Conservation (phyloP, 2,888 invertebrate genomes). For the Nysson spinosus region DNA sequence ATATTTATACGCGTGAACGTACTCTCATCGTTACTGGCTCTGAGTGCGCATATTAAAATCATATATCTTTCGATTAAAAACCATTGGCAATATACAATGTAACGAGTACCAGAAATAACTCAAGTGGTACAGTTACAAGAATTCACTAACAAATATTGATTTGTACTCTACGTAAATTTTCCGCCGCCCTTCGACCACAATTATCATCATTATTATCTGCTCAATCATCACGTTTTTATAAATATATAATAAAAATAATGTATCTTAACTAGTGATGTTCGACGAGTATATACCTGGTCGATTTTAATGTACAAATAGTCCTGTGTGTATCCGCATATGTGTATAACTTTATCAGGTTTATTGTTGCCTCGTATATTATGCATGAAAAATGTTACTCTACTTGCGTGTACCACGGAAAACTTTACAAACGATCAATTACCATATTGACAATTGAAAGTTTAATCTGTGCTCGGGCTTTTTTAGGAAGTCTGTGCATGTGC, state of each 20-base stretch:
- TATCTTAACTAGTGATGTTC: constrained; percentile 34
- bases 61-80: constrained; percentile 5
- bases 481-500: constrained; percentile 71
- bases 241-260: constrained; percentile 51
- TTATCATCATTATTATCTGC: constrained; percentile 30
- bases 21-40: no score
- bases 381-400: no score
- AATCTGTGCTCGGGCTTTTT: constrained; percentile 70
- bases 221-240: constrained; percentile 42
- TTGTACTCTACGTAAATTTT: constrained; percentile 37
- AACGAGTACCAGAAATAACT: constrained; percentile 20
- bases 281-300: constrained; percentile 20
- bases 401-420: no score
- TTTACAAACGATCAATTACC: constrained; percentile 73
- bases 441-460: constrained; percentile 74
- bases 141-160: constrained; percentile 26
- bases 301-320: constrained; percentile 30
- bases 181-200: constrained; percentile 30
- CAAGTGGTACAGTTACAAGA: constrained; percentile 18
- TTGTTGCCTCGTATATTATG: no score
- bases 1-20: constrained; percentile 6
- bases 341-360: constrained; percentile 25
- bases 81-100: constrained; percentile 18
- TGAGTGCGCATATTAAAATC: constrained; percentile 28
- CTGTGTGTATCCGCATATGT: constrained; percentile 25